These are phyloP conservation scores for Oceanodroma leucorhoa DNA, from an alignment of 2,797 vertebrate species.

Conservation along the genomic window DNA sequence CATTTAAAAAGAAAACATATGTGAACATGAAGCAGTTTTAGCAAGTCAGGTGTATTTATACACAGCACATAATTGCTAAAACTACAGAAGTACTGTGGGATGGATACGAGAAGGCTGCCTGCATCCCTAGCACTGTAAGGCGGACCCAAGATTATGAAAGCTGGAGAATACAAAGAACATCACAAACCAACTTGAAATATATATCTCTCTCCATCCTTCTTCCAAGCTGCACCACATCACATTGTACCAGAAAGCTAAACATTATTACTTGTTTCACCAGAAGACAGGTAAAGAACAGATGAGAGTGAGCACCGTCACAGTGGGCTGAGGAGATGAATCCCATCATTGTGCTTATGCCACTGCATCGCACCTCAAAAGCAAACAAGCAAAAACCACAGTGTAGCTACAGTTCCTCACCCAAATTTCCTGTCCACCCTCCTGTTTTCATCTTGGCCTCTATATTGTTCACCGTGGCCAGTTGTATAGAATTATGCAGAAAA, in stretches of 20 bases:
- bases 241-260: neutral
- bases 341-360: rapidly evolving
- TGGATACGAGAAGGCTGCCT: neutral
- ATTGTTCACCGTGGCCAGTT: rapidly evolving
- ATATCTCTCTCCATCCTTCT: neutral
- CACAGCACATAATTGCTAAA: rapidly evolving
- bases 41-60: neutral
- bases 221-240: neutral
- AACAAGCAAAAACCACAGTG: neutral
- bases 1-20: neutral
- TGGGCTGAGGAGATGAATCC: neutral
- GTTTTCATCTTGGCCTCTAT: neutral
- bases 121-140: neutral
- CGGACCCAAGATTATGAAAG: neutral
- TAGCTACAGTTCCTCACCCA: neutral
- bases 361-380: neutral
- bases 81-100: neutral
- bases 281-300: neutral
- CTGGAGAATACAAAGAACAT: neutral
- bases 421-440: neutral
- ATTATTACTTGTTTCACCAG: neutral
- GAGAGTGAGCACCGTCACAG: rapidly evolving
- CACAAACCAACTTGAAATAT: neutral
- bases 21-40: neutral
- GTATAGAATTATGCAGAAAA: neutral